phyloP scores from a whole-genome alignment of 1,140 invertebrate genomes.

The Trissolcus basalis region DNA sequence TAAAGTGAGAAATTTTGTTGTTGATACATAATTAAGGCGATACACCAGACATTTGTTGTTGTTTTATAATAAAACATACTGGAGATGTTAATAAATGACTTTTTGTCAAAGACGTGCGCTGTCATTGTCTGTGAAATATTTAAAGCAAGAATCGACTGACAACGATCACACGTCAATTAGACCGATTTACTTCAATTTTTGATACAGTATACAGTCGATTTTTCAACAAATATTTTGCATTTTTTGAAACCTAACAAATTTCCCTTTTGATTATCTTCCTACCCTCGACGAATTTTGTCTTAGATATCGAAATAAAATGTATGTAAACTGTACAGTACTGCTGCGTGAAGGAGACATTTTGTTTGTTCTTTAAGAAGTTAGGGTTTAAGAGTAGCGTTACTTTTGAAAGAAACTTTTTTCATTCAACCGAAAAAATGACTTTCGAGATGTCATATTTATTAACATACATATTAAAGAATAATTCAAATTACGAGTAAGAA shows the following conservation, averaged over 20 bases:
- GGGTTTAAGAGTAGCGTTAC: conserved; percentile 20
- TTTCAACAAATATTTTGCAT: conserved; percentile 27
- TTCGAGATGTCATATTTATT: conserved; percentile 12
- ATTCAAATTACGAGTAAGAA: neutral
- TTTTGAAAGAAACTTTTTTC: conserved; percentile 28
- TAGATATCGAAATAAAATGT: too few species aligned
- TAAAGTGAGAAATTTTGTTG: conserved; percentile 40
- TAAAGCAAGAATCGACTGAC: conserved; percentile 14
- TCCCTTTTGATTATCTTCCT: conserved; percentile 10
- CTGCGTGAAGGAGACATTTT: too few species aligned
- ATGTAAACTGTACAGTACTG: conserved; percentile 5
- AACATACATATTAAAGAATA: neutral
- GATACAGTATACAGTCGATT: conserved; percentile 11
- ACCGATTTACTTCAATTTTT: neutral
- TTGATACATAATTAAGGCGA: conserved; percentile 34
- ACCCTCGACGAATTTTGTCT: neutral
- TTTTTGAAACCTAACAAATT: conserved; percentile 1
- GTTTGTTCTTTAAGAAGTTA: conserved; percentile 11
- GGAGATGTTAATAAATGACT: conserved; percentile 24
- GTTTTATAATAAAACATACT: conserved; percentile 48
- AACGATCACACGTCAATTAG: conserved; percentile 21
- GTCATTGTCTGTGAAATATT: conserved; percentile 33
- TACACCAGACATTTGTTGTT: conserved; percentile 34
- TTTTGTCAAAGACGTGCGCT: conserved; percentile 24
- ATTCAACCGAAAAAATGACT: conserved; percentile 19